Evolutionary conservation across 1,140 invertebrate species (phyloP).

Genomic region (Trinorchestia longiramus): DNA sequence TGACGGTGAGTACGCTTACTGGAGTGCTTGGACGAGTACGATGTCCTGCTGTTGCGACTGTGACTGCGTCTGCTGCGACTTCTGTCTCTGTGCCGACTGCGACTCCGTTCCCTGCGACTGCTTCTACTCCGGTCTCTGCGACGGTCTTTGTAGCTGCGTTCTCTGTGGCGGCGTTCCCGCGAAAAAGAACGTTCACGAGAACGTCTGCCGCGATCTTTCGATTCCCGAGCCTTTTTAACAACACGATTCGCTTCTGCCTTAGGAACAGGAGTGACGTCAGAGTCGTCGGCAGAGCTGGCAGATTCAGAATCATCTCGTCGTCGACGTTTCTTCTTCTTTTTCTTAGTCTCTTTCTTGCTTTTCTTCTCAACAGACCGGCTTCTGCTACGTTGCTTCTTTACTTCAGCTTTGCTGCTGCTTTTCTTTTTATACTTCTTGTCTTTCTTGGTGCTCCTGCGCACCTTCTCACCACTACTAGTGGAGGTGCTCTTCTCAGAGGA

Average conservation of each 20-base stretch:
- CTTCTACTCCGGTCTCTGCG: constrained; percentile 51
- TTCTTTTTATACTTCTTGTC: constrained; percentile 47
- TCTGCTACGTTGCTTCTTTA: constrained; percentile 58
- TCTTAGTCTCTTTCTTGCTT: constrained; percentile 62
- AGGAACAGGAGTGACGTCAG: background rate
- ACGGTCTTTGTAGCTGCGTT: constrained; percentile 56
- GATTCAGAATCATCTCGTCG: constrained; percentile 37
- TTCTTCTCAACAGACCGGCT: constrained; percentile 59
- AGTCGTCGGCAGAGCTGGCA: background rate
- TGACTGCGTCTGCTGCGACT: constrained; percentile 38
- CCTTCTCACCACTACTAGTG: constrained; percentile 54
- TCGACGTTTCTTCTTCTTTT: constrained; percentile 61
- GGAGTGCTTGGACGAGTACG: constrained; percentile 16
- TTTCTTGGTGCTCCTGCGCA: constrained; percentile 60
- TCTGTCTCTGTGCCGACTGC: constrained; percentile 57
- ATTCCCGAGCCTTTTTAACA: background rate
- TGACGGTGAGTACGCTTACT: background rate
- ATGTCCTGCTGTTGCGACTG: constrained; percentile 20
- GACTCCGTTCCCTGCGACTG: constrained; percentile 58
- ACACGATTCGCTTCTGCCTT: background rate
- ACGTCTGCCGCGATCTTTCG: background rate
- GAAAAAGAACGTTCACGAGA: background rate
- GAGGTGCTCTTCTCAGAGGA: constrained; percentile 59
- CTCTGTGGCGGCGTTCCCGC: constrained; percentile 52
- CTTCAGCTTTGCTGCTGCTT: constrained; percentile 54